Base-by-base conservation (phyloP, 2,797 vertebrate genomes). In the Chelon auratus region DNA sequence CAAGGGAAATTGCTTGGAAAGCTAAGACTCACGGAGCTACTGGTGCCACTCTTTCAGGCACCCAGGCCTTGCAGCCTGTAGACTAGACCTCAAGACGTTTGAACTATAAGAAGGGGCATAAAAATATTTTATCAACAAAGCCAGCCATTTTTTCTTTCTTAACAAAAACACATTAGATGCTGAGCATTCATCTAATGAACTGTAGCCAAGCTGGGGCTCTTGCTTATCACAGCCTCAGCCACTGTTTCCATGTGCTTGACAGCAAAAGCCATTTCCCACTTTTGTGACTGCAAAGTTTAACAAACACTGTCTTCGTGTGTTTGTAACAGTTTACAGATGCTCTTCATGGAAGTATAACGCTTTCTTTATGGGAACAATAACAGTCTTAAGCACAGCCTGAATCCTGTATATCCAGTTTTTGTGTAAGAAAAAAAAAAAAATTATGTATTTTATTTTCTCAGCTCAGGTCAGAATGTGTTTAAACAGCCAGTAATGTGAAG, bases 261-360 rank as follows among this genome's bases (percentile, higher is more conserved):
- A 68, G 65, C n/a, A 61, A 72, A 62, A 80, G 33, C 22, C 61
- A 62, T 81, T 80, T 86, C 20, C 60, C 68, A 36, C 61, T 81
- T 85, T 77, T 72, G 68, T 72, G 56, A 59, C 75, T 62, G 60
- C 56, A 83, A 73, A 79, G 78, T 87, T 84, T 68, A 75, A 75
- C 55, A 84, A 87, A 85, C 71, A 82, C 48, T 80, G 78, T 81
- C 62, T 65, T 33, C 22, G 48, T 69, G 59, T 80, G 71, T 86
- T 78, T 78, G 63, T 69, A 67, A 50, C 40, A 54, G 74, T 80
- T 80, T 78, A 68, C 43, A 80, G 60, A 74, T 47, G n/a, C 43
- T 73, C 67, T 71, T 79, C 1, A 4, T 73, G 22, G 14, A 78
- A 58, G 51, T 60, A 47, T 76, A 75, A 78, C 70, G 58, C 52